phyloP scores from a whole-genome alignment of 2,888 invertebrate species.

The Melanophora roralis region DNA sequence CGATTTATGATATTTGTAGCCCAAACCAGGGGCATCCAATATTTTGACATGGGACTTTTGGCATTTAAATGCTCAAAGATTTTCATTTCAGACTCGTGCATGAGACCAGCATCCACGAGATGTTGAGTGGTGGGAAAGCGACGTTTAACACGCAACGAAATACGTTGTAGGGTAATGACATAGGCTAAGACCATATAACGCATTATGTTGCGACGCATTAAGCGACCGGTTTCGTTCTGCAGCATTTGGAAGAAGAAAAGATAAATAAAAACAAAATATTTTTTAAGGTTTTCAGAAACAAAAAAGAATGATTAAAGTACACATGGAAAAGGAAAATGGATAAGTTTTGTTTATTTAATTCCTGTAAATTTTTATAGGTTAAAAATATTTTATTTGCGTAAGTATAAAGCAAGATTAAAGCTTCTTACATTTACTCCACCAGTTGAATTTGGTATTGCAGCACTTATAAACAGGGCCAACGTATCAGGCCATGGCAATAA shows the following conservation, averaged over 20 bases:
- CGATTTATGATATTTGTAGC: slow-evolving; percentile 94
- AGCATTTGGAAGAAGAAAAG: too few species aligned
- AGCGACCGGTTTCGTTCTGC: slow-evolving; percentile 91
- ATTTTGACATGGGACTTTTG: slow-evolving; percentile 92
- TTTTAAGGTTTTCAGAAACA: not conserved
- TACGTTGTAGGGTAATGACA: slow-evolving; percentile 91
- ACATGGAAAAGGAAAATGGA: too few species aligned
- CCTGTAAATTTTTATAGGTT: too few species aligned
- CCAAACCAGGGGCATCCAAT: slow-evolving; percentile 97
- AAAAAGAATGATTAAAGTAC: not conserved
- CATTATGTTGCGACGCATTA: slow-evolving; percentile 93
- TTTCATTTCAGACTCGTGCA: slow-evolving; percentile 94
- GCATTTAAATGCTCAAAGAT: slow-evolving; percentile 93
- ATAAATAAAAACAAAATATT: not conserved
- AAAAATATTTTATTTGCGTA: too few species aligned
- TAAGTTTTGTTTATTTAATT: too few species aligned
- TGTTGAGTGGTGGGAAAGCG: slow-evolving; percentile 94
- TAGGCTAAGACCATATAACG: slow-evolving; percentile 92
- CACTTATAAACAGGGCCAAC: slow-evolving; percentile 92
- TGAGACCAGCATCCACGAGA: slow-evolving; percentile 92
- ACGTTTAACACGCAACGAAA: slow-evolving; percentile 90
- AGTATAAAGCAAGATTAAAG: not conserved
- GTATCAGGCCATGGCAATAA: slow-evolving; percentile 96
- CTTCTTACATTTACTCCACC: slow-evolving; percentile 71
- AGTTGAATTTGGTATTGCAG: slow-evolving; percentile 90